Evolutionary conservation across 2,888 invertebrate species (phyloP), one percentile per base, ranked within the genome.

Genomic region (Eupithecia subumbrata): DNA sequence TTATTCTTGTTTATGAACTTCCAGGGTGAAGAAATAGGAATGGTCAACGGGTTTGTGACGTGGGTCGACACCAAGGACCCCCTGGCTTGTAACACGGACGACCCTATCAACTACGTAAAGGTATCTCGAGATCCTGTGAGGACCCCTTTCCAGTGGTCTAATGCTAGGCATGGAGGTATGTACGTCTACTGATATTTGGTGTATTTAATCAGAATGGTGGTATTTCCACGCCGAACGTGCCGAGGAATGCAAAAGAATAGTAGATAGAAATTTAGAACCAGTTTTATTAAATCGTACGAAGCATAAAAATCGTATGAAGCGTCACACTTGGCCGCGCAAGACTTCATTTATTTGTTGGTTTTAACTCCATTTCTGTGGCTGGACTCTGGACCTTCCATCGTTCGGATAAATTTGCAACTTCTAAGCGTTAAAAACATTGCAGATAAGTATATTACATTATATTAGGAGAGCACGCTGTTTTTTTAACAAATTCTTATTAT

Each of bases 81-180:
- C 12, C 88, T 90, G 71, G 96, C 95, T 16, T 95, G 95, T 84
- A 92, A 92, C 75, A 93, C 95, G 3, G 95, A 95, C 18, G 96
- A 96, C 37, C 95, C 95, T 16, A 90, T 95, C 43, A 92, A 95
- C 67, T 97, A 96, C 85, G 88, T 95, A 25, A 84, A 92, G 18
- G 92, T 93, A 2, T 96, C 96, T 25, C 95, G 98, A 48, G 98
- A 98, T 88, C 97, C 97, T 0, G 96, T 95, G 67, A 95, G 98
- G n/a, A 97, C 98, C 0, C 98, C 98, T 0, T 97, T 96, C 86
- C 98, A 98, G 83, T 98, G 98, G 98, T 96, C 95, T 83, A 88
- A 86, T 37, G 89, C 92, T 0, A 88, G 83, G 73, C 95, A 96
- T 82, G 96, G 96, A 84, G 97, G 97, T 94, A 85, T 45, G 67